These are phyloP conservation scores for Rhogogaster chlorosoma DNA, from an alignment of 2,888 invertebrate genomes.

Conservation along the genomic window DNA sequence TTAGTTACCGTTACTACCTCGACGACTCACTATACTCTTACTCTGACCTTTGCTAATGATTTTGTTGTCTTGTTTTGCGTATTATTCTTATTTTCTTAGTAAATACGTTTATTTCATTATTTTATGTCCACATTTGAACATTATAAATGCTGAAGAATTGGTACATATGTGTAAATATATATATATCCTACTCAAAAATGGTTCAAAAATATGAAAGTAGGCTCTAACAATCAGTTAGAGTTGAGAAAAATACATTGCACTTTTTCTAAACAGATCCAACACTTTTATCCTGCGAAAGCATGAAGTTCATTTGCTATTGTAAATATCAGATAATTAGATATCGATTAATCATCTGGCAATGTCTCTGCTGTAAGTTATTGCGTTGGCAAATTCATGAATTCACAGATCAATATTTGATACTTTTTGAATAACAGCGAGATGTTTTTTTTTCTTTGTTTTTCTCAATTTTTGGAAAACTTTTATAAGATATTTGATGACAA, in stretches of 20 bases:
- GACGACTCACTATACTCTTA: neutral
- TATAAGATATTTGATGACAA: neutral
- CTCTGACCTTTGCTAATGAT: neutral
- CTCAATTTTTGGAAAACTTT: neutral
- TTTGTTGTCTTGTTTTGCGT: neutral
- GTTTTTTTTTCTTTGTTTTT: neutral
- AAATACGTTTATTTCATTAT: neutral
- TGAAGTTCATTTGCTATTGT: constrained; percentile 19
- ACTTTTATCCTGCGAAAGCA: neutral
- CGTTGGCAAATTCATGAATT: no score
- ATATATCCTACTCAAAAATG: no score
- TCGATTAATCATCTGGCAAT: constrained; percentile 52
- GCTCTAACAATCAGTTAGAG: neutral
- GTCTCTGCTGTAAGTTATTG: neutral
- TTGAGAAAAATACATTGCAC: neutral
- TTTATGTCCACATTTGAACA: neutral
- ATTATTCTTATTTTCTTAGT: neutral
- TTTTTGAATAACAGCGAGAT: neutral
- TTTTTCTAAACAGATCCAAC: neutral
- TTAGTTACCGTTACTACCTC: constrained; percentile 16
- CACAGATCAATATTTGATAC: neutral
- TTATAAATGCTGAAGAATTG: neutral
- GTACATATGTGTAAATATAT: no score
- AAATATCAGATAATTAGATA: constrained; percentile 37
- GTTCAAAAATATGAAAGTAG: no score